Percentiles rank a stretch among this genome's conserved stretches.
These are phyloP conservation scores for Clarias platycephalus DNA, from an alignment of 2,797 vertebrate genomes.

Conservation along the genomic window DNA sequence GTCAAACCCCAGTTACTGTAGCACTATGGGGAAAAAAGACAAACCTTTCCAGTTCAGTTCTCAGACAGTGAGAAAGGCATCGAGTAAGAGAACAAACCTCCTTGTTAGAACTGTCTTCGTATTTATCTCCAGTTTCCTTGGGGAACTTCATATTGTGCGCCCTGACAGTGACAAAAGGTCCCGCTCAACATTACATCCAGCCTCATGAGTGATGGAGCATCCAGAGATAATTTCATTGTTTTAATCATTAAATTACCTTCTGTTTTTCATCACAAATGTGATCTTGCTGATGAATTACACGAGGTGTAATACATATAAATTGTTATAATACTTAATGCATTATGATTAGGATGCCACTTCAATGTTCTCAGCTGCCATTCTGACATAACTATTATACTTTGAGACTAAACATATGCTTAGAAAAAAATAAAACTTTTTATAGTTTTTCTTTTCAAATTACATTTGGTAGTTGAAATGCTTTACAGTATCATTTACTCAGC, in stretches of 20 bases:
- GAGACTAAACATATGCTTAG: not conserved
- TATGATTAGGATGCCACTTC: slow-evolving; percentile 27
- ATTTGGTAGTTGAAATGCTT: not conserved
- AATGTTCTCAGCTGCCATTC: not conserved
- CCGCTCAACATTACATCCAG: not conserved
- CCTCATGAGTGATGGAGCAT: slow-evolving; percentile 11
- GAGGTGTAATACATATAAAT: slow-evolving; percentile 39
- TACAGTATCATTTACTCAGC: not conserved
- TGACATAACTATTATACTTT: not conserved
- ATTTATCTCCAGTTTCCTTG: not conserved
- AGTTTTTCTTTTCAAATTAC: no score
- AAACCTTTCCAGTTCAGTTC: not conserved
- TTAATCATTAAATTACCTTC: slow-evolving; percentile 46
- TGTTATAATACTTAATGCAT: slow-evolving; percentile 24
- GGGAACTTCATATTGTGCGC: not conserved
- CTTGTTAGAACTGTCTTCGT: not conserved
- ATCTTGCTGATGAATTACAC: slow-evolving; percentile 38
- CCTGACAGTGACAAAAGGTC: not conserved
- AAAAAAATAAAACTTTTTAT: not conserved
- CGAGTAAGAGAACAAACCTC: not conserved
- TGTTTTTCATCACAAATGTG: slow-evolving; percentile 42
- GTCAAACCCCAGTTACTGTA: slow-evolving; percentile 5
- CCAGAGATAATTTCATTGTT: slow-evolving; percentile 22
- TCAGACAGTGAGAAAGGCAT: not conserved
- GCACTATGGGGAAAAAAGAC: not conserved